Base-by-base conservation (phyloP, 2,888 invertebrate species). In the Psylliodes chrysocephalus region DNA sequence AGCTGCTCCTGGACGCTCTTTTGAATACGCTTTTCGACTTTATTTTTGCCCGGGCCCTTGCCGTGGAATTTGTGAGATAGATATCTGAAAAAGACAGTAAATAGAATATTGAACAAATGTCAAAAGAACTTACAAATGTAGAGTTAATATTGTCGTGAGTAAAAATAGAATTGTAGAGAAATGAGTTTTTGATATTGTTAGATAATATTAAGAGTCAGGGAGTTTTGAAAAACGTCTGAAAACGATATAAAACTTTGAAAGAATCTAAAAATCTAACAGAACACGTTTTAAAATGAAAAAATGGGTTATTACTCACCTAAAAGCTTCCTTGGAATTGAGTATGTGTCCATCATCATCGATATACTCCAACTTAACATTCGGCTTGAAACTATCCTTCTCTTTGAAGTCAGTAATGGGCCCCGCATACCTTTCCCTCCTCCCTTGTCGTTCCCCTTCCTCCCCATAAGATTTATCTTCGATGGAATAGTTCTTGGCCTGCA, bases 11-110 rank as follows among this genome's bases (percentile, higher is more conserved):
- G 97, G 77, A 95, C 93, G 69, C 90, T 87, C 83, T 98, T 97
- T 84, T 96, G 96, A 84, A 95, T 89, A 70, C 98, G 87, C 80
- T 99, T 99, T 84, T 99, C 98, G 75, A 91, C 90, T 85, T 99
- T 99, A 85, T 96, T 98, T 83, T 99, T 99, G 57, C 99, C 98
- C 15, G 98, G 97, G 1, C 97, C 97, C 85, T 99, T 98, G 55
- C 99, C 99, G 84, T 99, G 99, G 85, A 99, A 99, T 84, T 98
- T 96, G 83, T 98, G 98, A 18, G 96, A 96, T 57, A 98, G 86
- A 85, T 96, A 95, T 71, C 94, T 67, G n/a, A 53, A 53, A 35
- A 19, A n/a, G 38, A n/a, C n/a, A 12, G 1, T 19, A 49, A 49
- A 14, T 14, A 5, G 8, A n/a, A 10, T 2, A 14, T 28, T 14